These are phyloP conservation scores for Regulus satrapa DNA, from an alignment of 2,113 vertebrate species.

Conservation along the genomic window DNA sequence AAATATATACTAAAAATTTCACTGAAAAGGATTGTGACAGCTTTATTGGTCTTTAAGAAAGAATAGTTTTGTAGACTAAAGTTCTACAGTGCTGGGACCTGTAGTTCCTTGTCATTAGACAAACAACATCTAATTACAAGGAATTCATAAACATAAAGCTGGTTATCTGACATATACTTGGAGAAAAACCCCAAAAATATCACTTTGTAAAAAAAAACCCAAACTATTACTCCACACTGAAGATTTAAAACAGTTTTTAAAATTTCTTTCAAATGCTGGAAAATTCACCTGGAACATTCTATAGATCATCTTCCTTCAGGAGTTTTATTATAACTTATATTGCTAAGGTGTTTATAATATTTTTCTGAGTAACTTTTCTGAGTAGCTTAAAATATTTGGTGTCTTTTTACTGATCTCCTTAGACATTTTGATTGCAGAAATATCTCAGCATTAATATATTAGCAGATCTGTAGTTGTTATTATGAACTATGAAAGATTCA, in stretches of 20 bases:
- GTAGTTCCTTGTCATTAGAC: background rate
- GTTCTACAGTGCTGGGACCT: background rate
- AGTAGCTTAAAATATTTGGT: background rate
- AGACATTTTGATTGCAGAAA: background rate
- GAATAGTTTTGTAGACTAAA: background rate
- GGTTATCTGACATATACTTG: background rate
- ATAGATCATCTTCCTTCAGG: background rate
- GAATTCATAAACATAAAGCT: background rate
- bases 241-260: background rate
- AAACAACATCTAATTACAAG: background rate
- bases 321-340: background rate
- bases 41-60: slow-evolving; percentile 6
- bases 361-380: background rate
- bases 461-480: background rate
- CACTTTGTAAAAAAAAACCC: background rate
- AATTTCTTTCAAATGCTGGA: background rate
- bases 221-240: background rate
- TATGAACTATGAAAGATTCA: background rate
- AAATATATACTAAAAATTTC: background rate
- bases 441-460: background rate
- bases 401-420: background rate
- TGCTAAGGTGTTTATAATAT: background rate
- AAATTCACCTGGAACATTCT: background rate
- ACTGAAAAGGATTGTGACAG: background rate
- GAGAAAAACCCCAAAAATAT: accelerated